phyloP scores from a whole-genome alignment of 2,888 invertebrate species.

The Amphipoea oculea region DNA sequence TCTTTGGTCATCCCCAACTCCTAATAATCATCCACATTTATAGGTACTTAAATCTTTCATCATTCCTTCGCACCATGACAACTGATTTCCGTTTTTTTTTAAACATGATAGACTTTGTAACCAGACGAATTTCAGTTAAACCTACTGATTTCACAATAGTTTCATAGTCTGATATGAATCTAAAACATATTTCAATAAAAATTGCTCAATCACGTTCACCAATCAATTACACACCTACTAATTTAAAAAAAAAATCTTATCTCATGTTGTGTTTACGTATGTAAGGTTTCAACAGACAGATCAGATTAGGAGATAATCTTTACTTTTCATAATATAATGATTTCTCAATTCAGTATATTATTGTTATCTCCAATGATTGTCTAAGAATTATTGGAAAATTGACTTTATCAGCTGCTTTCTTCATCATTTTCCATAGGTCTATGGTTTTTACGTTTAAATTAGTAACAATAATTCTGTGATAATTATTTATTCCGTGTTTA shows the following conservation, averaged over 20 bases:
- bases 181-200: neutral
- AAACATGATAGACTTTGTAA: neutral
- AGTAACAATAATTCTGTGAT: neutral
- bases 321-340: neutral
- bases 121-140: neutral
- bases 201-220: neutral
- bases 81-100: neutral
- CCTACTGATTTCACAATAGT: conserved; percentile 1
- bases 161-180: neutral
- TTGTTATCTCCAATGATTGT: neutral
- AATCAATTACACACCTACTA: neutral
- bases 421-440: neutral
- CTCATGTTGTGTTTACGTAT: neutral
- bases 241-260: conserved; percentile 15
- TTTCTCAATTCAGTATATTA: neutral
- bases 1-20: neutral
- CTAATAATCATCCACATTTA: neutral
- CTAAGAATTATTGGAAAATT: conserved; percentile 2
- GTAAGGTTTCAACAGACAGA: conserved; percentile 2
- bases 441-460: neutral
- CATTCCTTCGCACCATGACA: neutral
- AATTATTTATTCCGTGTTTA: neutral
- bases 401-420: neutral
- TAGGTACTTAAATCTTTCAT: too few relatives aligned
- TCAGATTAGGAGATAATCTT: conserved; percentile 13